A percentile compares a stretch with the other conserved stretches of the same genome.
These are phyloP conservation scores for Papilio polytes DNA, from an alignment of 1,140 invertebrate genomes.

Conservation along the genomic window DNA sequence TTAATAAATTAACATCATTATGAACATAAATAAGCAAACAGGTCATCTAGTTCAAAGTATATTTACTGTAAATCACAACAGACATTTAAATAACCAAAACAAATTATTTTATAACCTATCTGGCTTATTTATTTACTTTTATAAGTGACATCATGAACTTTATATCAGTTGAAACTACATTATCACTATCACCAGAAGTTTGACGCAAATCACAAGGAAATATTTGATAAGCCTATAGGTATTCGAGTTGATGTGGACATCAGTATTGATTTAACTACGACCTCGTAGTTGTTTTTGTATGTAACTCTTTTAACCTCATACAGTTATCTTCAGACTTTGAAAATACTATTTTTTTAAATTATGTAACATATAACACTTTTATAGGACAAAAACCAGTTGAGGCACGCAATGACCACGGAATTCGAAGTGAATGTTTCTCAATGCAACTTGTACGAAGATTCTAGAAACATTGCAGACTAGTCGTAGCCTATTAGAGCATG, in stretches of 20 bases:
- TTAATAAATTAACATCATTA: background rate
- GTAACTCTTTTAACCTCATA: background rate
- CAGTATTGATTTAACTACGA: conserved; percentile 7
- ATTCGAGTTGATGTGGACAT: background rate
- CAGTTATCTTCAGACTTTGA: background rate
- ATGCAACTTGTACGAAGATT: no score
- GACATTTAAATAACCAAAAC: background rate
- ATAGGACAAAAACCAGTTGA: no score
- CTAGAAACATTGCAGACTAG: no score
- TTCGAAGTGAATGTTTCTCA: no score
- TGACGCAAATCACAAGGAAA: conserved; percentile 30
- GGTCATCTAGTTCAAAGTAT: background rate
- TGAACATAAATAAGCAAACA: background rate
- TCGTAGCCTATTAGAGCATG: no score
- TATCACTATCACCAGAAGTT: conserved; percentile 13
- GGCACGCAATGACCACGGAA: no score
- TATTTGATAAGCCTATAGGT: conserved; percentile 20
- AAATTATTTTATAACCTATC: background rate
- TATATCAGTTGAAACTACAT: conserved; percentile 10
- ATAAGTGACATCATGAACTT: conserved; percentile 15
- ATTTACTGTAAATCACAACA: background rate
- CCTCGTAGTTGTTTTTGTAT: background rate
- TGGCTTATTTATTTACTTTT: conserved; percentile 26
- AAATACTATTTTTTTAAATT: background rate
- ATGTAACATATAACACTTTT: no score